phyloP scores from a whole-genome alignment of 1,140 invertebrate genomes.

The Galleria mellonella region DNA sequence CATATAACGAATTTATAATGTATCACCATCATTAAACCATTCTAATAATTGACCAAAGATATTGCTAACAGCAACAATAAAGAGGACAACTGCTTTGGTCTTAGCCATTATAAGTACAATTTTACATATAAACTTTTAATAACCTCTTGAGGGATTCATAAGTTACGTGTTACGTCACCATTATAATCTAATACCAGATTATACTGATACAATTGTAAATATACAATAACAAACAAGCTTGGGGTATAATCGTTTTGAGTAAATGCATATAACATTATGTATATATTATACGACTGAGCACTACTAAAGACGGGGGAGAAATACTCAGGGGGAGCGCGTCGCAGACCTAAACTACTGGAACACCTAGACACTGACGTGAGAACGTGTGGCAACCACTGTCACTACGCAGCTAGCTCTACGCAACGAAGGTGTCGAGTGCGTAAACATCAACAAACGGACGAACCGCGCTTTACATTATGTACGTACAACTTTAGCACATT shows the following conservation, averaged over 20 bases:
- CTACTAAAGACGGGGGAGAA: conserved; percentile 36
- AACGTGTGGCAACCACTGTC: conserved; percentile 30
- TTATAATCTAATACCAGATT: conserved; percentile 16
- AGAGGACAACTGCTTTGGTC: conserved; percentile 61
- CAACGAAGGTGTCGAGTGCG: conserved; percentile 36
- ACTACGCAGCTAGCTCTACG: conserved; percentile 52
- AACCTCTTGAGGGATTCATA: conserved; percentile 19
- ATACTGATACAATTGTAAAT: conserved; percentile 31
- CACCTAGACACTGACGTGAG: conserved; percentile 56
- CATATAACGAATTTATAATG: conserved; percentile 48
- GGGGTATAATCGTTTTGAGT: conserved; percentile 24
- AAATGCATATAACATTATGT: conserved; percentile 28
- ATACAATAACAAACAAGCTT: conserved; percentile 41
- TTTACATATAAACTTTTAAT: conserved; percentile 27
- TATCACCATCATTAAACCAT: conserved; percentile 55
- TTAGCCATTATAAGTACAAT: conserved; percentile 55
- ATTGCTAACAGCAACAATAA: conserved; percentile 65
- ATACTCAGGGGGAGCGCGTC: conserved; percentile 14
- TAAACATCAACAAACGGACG: conserved; percentile 38
- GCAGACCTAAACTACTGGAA: conserved; percentile 48
- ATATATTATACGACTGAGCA: conserved; percentile 23
- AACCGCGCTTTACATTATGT: conserved; percentile 17
- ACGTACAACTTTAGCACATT: conserved; percentile 24
- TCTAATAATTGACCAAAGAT: conserved; percentile 73
- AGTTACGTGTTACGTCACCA: conserved; percentile 10